phyloP scores from a whole-genome alignment of 2,797 vertebrate species.

The Myotis vivesi region DNA sequence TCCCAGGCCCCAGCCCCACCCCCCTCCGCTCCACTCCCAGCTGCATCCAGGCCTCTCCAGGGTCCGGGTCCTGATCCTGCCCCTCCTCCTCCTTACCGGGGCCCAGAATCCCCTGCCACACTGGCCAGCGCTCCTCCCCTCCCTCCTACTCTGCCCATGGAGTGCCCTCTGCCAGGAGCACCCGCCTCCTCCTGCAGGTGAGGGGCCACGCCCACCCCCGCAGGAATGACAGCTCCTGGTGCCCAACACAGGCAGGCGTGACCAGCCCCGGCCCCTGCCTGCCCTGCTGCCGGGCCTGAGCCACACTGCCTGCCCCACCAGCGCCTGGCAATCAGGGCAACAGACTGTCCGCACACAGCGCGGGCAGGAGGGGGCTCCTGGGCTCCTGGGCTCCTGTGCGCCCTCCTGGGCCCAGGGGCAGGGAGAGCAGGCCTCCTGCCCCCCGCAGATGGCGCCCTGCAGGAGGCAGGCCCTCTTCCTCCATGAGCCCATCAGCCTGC shows the following conservation, averaged over 20 bases:
- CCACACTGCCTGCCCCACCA: neutral
- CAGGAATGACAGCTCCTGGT: neutral
- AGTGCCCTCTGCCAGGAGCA: neutral
- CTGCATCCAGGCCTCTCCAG: neutral
- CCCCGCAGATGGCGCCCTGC: too few species aligned
- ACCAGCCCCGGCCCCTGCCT: neutral
- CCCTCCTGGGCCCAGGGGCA: neutral
- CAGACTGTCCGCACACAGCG: neutral
- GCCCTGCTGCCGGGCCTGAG: neutral
- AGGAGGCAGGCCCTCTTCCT: neutral
- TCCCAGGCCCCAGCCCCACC: neutral
- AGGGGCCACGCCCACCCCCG: fast-evolving
- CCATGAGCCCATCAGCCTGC: neutral
- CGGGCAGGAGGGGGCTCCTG: too few species aligned
- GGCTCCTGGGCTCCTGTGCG: too few species aligned
- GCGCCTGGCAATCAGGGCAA: neutral
- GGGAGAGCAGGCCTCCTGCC: neutral
- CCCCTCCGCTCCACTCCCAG: fast-evolving
- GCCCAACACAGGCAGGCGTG: neutral
- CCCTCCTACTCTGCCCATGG: neutral
- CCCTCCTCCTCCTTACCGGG: neutral
- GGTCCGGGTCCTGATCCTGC: fast-evolving
- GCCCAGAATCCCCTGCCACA: fast-evolving
- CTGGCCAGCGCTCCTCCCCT: neutral
- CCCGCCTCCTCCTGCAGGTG: neutral